Evolutionary conservation across 2,888 invertebrate genomes (phyloP), one percentile per base, ranked within the genome.

Genomic region (Caenorhabditis zanzibari): DNA sequence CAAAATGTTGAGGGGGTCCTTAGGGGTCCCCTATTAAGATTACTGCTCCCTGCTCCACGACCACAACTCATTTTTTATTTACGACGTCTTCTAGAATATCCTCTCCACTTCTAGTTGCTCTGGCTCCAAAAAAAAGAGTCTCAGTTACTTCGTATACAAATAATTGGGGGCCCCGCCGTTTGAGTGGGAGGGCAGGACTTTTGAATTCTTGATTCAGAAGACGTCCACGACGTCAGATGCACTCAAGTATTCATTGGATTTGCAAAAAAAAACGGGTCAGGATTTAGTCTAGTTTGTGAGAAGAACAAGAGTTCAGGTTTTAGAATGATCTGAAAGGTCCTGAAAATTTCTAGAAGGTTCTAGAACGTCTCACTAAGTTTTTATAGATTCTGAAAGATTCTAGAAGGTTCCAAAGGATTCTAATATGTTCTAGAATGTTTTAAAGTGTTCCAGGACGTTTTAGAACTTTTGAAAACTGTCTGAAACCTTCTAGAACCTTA

Each of bases 41-140:
- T 59, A 76, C 47, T 47, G 59, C 49, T 63, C 41, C 69, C 75
- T 49, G 35, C 54, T 38, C 38, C 16, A 44, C 32, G 19, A 28
- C 38, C 16, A 44, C 32, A 35, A 28, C 58, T 76, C 77, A 77
- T 77, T 77, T 77, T 77, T 77, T 77, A 77, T 77, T 77, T 63
- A 77, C 63, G 76, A 69, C 59, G 47, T 52, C 56, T 38, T 38
- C 38, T 38, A 38, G 38, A 38, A 38, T 38, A 38, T 38, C 38
- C 9, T 12, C 38, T 66, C 24, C 19, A 14, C 9, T 19, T 52
- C 14, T 52, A 9, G 56, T 32, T 47, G 26, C 28, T 47, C 26
- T 19, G 44, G n/a, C n/a, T n/a, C n/a, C n/a, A n/a, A n/a, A n/a
- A n/a, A 49, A 73, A 12, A 24, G 72, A 32, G 28, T 73, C 44